A percentile compares a stretch with the other conserved stretches of the same genome.
phyloP scores from a whole-genome alignment of 2,797 vertebrate species.

The Nasua narica region DNA sequence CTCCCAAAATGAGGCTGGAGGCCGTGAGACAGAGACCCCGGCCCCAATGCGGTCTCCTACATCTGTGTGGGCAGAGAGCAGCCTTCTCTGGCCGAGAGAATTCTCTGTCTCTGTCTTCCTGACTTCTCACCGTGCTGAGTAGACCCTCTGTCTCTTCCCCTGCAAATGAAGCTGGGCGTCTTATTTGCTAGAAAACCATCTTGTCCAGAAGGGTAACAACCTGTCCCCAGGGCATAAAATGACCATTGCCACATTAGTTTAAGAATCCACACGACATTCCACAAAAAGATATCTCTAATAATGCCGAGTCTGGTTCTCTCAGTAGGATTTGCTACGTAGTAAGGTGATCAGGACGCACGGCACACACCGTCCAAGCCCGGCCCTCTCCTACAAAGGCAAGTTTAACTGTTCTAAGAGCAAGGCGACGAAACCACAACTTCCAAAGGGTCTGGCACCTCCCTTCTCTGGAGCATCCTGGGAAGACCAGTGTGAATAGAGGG shows the following conservation, averaged over 20 bases:
- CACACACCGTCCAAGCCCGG: fast-evolving
- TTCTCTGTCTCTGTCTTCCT: fast-evolving
- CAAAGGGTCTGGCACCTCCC: background rate
- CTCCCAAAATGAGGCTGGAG: background rate
- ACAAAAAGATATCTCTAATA: background rate
- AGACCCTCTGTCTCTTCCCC: background rate
- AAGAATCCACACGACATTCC: background rate
- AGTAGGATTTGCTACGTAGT: background rate
- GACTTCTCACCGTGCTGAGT: background rate
- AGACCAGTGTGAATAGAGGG: background rate
- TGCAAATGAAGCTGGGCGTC: background rate
- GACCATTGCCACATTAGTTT: background rate
- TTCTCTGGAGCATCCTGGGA: background rate
- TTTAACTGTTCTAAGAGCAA: background rate
- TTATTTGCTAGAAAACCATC: background rate
- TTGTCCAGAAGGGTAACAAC: background rate
- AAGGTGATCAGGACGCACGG: background rate
- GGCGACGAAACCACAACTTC: background rate
- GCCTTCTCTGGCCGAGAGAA: background rate
- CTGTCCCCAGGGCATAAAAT: background rate
- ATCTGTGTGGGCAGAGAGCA: background rate
- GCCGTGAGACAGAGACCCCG: background rate
- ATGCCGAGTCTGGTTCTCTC: background rate
- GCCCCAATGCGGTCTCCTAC: background rate
- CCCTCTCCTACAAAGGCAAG: background rate